Base-by-base conservation (phyloP, 2,797 vertebrate species). In the Acipenser oxyrinchus region DNA sequence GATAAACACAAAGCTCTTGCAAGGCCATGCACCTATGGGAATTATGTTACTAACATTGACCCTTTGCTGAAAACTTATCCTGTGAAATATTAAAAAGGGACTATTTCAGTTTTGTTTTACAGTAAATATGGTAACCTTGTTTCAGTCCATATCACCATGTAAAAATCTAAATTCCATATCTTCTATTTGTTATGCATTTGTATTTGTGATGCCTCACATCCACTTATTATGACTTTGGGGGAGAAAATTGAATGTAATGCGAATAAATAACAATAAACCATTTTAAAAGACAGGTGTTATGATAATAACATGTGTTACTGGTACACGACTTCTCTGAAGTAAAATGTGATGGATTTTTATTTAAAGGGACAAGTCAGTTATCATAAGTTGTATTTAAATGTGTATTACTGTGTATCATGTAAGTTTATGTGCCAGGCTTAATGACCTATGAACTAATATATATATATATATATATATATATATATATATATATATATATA, bases 21-120 rank as follows among this genome's bases (percentile, higher is more conserved):
- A 37, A 91, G 89, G 88, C 64, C 86, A 82, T 37, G 37, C 78
- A 79, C 82, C 83, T 80, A 72, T 57, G 37, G 66, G 68, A 80
- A 71, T 58, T 68, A 64, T 11, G 11, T 75, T 50, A 68, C 3
- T 68, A 74, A 66, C 68, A 64, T 69, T 77, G 3, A 66, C 49
- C 48, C 13, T 51, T 66, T 66, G 51, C 23, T 61, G 55, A 67
- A 61, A 13, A 51, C 10, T 61, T 48, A 37, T 66, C 72, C 76
- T 63, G 72, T 74, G 73, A 70, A 69, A 48, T 68, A 66, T 61
- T 55, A 68, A 66, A 71, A 76, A 69, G 79, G 72, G 76, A 82
- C 68, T 64, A 59, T 49, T 73, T 70, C 52, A 67, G 64, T 55
- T 23, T 8, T 72, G 37, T 37, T 78, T 77, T 4, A 70, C 37